Evolutionary conservation across 1,140 invertebrate genomes (phyloP), one percentile per base, ranked within the genome.

Genomic region (Diachasmimorpha longicaudata): DNA sequence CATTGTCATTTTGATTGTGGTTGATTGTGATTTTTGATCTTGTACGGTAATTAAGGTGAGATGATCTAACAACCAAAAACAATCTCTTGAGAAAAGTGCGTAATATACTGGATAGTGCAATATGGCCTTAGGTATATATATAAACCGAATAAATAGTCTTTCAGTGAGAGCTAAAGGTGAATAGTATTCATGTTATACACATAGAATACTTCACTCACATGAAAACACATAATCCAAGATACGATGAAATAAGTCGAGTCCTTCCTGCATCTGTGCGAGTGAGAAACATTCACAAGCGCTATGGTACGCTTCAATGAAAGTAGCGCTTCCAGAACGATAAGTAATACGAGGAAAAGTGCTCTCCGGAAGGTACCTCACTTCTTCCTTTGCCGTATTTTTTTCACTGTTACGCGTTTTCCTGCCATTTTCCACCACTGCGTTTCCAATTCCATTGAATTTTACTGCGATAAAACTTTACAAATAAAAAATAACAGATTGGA

Each of bases 281-380:
- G 21, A 69, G 21, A 72, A 72, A 36, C 55, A 82, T 82, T 80
- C 70, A 75, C 70, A 75, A 75, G 74, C 68, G 44, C 39, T 48
- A 74, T 66, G 74, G 66, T 68, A 63, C n/a, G 66, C 75, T 74
- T 36, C 66, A 58, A 76, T 74, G 78, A 74, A 79, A 76, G 75
- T 74, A 44, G 72, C 72, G 75, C 75, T 78, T 74, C 39, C 73
- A 76, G 68, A 46, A 55, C 81, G 83, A 84, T 87, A 86, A 87
- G 86, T 87, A 87, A 87, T 87, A 86, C 85, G 83, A 85, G 84
- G 81, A 85, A 87, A 86, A 88, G 87, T 87, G 83, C 86, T 85
- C 71, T 74, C 36, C 70, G n/a, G 6, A 48, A 68, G 13, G 21
- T 25, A 23, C 68, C 66, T 52, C 46, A 39, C 37, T 66, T 58